These are phyloP conservation scores for Urocyon cinereoargenteus DNA, from an alignment of 2,797 vertebrate genomes.

Conservation along the genomic window DNA sequence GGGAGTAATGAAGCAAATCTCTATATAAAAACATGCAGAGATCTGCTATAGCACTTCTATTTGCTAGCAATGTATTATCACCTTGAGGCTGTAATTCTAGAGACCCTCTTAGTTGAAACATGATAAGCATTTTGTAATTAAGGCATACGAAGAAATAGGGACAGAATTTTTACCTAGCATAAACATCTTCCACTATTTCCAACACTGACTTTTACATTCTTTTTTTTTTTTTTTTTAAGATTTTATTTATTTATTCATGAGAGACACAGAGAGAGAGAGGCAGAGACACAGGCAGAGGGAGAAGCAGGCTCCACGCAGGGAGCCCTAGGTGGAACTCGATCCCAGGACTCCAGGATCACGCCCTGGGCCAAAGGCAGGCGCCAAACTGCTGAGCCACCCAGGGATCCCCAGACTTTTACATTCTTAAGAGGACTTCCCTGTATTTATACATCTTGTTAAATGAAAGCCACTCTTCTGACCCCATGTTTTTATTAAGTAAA, in stretches of 20 bases:
- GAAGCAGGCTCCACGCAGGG: too few relatives aligned
- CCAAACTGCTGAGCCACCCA: too few relatives aligned
- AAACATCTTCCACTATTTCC: background rate
- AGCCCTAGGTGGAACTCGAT: too few relatives aligned
- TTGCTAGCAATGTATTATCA: background rate
- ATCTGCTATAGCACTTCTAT: background rate
- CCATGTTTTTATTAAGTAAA: background rate
- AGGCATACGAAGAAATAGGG: background rate
- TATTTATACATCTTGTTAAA: background rate
- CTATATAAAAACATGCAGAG: background rate
- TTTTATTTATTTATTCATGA: too few relatives aligned
- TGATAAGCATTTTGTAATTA: constrained; percentile 43
- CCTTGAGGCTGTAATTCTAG: background rate
- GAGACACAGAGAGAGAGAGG: too few relatives aligned
- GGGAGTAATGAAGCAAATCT: background rate
- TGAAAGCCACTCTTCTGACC: background rate
- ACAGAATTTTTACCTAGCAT: background rate
- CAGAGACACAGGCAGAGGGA: too few relatives aligned
- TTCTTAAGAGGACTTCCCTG: constrained; percentile 17
- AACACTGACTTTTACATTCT: background rate
- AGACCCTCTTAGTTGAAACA: background rate
- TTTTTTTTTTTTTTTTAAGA: background rate
- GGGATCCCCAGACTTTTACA: background rate
- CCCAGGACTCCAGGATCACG: too few relatives aligned
- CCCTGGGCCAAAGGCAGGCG: too few relatives aligned